Base-by-base conservation (phyloP, 2,888 invertebrate genomes). In the Chrysomela aeneicollis region DNA sequence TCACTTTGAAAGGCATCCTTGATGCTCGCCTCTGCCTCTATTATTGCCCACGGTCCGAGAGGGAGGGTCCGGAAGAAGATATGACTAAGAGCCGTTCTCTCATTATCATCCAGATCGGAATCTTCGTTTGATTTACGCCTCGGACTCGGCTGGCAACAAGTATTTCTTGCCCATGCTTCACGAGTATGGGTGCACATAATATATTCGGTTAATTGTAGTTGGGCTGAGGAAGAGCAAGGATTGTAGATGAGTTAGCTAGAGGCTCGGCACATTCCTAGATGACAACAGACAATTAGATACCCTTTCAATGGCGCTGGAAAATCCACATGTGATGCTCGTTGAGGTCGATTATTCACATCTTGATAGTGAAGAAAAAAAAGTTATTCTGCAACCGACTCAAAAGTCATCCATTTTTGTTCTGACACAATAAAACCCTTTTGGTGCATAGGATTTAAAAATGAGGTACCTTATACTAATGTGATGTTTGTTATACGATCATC, bases 51-150 rank as follows among this genome's bases (percentile, higher is more conserved):
- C 15, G 9, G 35, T 35, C 1, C 35, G 12, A 12, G 12, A 15
- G 15, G 42, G 42, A 35, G 5, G 35, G 2, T 42, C 42, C 42
- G 42, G 42, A 42, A 42, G 42, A 42, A 1, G 42, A 42, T 42
- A 42, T 42, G 42, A 42, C 42, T 42, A 42, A 42, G 42, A 42
- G 42, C 15, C 4, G 42, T 42, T 42, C 42, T 35, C 35, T 42
- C 42, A 42, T 42, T 42, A 42, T 42, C 42, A 42, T 42, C 42
- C 42, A 42, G 42, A 42, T 42, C 42, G 42, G 42, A 42, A 42
- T 42, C 42, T 42, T 15, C 15, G n/a, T 15, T 4, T 42, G 42
- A 42, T 42, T 42, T 42, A 42, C 15, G 15, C 42, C 3, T n/a
- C 15, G 12, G 42, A 3, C 15, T 42, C 3, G 42, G 12, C 2